phyloP scores from a whole-genome alignment of 2,797 vertebrate genomes.

The Oreonectes daqikongensis region DNA sequence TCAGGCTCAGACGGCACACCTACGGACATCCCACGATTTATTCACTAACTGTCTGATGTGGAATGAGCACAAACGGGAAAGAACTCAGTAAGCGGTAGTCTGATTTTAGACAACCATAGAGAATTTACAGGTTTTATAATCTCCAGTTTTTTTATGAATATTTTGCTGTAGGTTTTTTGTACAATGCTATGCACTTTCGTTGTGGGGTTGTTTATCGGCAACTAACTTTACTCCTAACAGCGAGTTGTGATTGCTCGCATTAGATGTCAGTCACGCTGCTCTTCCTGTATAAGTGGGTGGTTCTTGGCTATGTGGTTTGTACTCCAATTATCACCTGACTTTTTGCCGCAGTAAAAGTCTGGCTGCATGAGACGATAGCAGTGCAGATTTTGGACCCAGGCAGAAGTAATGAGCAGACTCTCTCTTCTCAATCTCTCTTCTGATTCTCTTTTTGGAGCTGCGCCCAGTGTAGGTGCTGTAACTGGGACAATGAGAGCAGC shows the following conservation, averaged over 20 bases:
- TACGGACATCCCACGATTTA: background rate
- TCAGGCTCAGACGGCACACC: background rate
- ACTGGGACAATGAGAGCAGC: slow-evolving; percentile 64
- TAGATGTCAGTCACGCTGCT: background rate
- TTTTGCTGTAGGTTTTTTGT: background rate
- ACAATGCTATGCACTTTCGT: background rate
- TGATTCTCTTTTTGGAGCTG: slow-evolving; percentile 69
- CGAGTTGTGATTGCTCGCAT: background rate
- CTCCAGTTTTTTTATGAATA: background rate
- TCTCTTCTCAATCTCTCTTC: slow-evolving; percentile 51
- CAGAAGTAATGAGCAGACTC: slow-evolving; percentile 67
- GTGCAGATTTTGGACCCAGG: slow-evolving; percentile 73
- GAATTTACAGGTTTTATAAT: background rate
- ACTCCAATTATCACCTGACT: background rate
- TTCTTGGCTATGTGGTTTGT: background rate
- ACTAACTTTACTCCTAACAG: background rate
- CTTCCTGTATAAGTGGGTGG: background rate
- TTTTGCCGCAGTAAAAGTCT: background rate
- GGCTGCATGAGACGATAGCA: background rate
- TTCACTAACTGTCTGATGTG: background rate
- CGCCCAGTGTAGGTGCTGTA: slow-evolving; percentile 71
- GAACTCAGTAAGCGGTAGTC: no score
- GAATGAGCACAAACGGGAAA: background rate
- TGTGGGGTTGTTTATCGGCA: background rate
- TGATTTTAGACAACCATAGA: background rate